phyloP scores from a whole-genome alignment of 2,113 vertebrate species.

The Motacilla tschutschensis region DNA sequence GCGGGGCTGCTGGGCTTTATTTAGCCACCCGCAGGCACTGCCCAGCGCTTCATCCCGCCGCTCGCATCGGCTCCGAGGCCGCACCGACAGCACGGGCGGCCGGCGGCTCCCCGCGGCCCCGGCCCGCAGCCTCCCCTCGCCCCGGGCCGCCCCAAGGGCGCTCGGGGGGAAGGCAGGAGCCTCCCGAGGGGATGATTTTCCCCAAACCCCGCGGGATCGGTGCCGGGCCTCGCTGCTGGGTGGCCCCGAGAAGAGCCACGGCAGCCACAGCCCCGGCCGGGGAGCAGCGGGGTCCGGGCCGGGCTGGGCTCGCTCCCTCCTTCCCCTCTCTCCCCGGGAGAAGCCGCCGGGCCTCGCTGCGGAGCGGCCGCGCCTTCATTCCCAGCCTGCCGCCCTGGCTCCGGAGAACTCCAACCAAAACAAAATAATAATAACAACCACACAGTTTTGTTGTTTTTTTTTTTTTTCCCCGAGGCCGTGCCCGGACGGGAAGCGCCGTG shows the following conservation, averaged over 20 bases:
- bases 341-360: background rate
- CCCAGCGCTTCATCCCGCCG: background rate
- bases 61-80: background rate
- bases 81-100: background rate
- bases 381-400: background rate
- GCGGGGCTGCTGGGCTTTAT: background rate
- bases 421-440: background rate
- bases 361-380: background rate
- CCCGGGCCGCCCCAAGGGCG: background rate
- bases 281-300: background rate
- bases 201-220: rapidly evolving
- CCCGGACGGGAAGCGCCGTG: background rate
- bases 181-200: background rate
- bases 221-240: background rate
- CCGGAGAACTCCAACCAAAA: background rate
- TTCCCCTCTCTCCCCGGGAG: background rate
- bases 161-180: background rate
- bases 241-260: background rate
- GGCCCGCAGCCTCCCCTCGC: background rate
- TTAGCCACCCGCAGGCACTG: background rate
- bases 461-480: background rate
- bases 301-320: background rate
- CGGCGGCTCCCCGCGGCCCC: background rate
- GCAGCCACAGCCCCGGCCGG: background rate
- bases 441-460: background rate